Conservation (phyloP, 2,113 vertebrate genomes). For the Carollia perspicillata region DNA sequence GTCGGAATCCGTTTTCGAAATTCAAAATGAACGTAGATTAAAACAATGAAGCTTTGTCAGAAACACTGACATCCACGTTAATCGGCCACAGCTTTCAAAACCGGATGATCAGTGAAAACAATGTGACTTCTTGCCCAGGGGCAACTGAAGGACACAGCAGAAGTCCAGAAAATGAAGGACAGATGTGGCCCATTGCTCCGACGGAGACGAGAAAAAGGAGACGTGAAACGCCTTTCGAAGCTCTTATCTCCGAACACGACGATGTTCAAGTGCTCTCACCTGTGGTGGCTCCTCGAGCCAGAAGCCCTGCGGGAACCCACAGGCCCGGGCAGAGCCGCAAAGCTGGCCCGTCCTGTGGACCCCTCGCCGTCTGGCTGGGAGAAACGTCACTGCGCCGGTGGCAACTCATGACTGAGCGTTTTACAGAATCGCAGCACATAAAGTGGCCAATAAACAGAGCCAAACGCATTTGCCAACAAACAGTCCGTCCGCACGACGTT, state of each 20-base stretch:
- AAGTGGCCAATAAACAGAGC: not conserved
- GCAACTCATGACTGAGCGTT: not conserved
- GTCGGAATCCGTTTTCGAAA: not conserved
- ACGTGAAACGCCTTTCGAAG: not conserved
- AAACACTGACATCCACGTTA: not conserved
- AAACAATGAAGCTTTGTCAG: not conserved
- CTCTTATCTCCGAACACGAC: not conserved
- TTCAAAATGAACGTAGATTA: not conserved
- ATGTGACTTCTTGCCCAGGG: not conserved
- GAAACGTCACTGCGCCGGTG: not conserved
- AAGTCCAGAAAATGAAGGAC: not conserved
- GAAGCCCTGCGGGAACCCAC: not conserved
- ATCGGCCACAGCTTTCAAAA: not conserved
- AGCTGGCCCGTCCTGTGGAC: not conserved
- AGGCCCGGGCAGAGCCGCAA: not conserved
- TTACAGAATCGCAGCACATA: not conserved
- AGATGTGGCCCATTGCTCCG: not conserved
- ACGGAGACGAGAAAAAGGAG: not conserved
- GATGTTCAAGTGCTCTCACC: not conserved
- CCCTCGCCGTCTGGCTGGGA: not conserved
- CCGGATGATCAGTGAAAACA: slow-evolving; percentile 16
- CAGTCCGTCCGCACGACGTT: not conserved
- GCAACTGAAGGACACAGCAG: not conserved
- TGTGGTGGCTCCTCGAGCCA: not conserved
- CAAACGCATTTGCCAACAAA: not conserved